phyloP scores from a whole-genome alignment of 2,888 invertebrate genomes.

The Xylocampa areola region DNA sequence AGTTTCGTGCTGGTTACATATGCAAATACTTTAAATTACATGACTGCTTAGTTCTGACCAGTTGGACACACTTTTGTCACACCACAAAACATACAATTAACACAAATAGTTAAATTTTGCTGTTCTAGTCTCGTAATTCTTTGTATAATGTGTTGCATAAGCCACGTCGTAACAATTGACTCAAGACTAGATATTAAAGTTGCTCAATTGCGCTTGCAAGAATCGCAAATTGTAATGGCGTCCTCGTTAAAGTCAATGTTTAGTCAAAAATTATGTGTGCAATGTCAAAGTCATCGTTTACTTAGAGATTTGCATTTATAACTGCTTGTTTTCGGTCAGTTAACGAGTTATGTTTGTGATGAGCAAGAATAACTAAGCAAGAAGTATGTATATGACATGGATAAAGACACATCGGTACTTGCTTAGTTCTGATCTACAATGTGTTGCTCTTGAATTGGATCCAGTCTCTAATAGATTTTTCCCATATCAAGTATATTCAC shows the following conservation, averaged over 20 bases:
- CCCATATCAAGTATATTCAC: no score
- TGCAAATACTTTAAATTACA: conserved; percentile 32
- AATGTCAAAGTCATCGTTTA: conserved; percentile 49
- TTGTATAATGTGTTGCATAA: conserved; percentile 30
- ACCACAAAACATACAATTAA: conserved; percentile 4
- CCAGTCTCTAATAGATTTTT: no score
- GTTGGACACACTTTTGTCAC: conserved; percentile 18
- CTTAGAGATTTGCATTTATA: no score
- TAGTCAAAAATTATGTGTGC: conserved; percentile 38
- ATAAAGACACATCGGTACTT: no score
- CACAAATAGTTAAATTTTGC: conserved; percentile 8
- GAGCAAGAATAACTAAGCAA: no score
- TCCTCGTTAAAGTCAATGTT: conserved; percentile 43
- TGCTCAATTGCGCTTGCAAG: conserved; percentile 34
- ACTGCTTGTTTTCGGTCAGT: no score
- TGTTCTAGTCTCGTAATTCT: conserved; percentile 15
- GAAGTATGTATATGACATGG: no score
- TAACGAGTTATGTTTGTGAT: no score
- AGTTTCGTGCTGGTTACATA: conserved; percentile 20
- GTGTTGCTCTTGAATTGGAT: no score
- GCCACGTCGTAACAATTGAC: conserved; percentile 21
- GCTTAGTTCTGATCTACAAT: no score
- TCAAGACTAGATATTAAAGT: conserved; percentile 16
- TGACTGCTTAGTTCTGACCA: background rate
- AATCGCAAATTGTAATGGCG: conserved; percentile 17